Evolutionary conservation across 2,113 vertebrate species (phyloP).

Genomic region (Ifrita kowaldi): DNA sequence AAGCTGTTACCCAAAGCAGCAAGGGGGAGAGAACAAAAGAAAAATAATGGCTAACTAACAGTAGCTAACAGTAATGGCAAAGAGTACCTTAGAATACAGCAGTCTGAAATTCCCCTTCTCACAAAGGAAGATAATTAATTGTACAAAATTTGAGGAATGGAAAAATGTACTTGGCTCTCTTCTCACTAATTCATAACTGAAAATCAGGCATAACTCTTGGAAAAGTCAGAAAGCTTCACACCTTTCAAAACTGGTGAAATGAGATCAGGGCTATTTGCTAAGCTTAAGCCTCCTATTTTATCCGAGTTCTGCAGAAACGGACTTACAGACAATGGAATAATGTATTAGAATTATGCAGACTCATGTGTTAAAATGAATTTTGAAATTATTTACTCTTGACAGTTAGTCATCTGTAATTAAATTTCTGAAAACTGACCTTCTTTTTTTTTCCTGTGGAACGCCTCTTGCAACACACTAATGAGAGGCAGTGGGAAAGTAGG

Average conservation of each 20-base stretch:
- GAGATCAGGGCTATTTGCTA: neutral
- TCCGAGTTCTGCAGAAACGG: neutral
- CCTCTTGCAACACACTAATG: neutral
- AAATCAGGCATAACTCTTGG: neutral
- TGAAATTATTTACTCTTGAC: constrained; percentile 15
- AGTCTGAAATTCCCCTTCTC: neutral
- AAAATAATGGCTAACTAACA: neutral
- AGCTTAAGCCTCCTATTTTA: neutral
- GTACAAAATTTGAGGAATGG: neutral
- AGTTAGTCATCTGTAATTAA: constrained; percentile 1
- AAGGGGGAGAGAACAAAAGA: neutral
- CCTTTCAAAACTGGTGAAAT: neutral
- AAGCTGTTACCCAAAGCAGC: neutral
- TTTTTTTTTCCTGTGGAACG: neutral
- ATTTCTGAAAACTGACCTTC: neutral
- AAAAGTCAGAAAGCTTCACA: neutral
- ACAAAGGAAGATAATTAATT: neutral
- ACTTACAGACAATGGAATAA: neutral
- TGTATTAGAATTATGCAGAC: neutral
- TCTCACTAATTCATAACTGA: neutral
- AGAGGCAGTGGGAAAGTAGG: neutral
- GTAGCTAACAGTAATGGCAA: too few relatives aligned
- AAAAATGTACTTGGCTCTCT: neutral
- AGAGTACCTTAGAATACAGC: neutral
- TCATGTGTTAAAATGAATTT: neutral